Evolutionary conservation across 2,888 invertebrate genomes (phyloP), one percentile per base, ranked within the genome.

Genomic region (Phaedon cochleariae): DNA sequence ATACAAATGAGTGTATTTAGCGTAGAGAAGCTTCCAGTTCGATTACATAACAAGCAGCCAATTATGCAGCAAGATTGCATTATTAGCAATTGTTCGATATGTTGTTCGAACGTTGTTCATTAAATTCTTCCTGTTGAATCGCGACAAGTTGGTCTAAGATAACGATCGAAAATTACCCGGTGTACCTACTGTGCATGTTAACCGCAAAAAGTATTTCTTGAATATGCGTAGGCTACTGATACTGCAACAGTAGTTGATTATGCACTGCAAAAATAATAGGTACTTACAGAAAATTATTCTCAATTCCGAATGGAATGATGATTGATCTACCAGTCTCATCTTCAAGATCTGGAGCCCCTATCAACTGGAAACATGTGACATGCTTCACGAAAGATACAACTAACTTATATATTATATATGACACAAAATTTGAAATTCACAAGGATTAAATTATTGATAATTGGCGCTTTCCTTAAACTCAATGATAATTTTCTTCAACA

Each of bases 41-140:
- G 77, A 77, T 77, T 77, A 76, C 74, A 77, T 76, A 77, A 78
- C 77, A 74, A 77, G 77, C 74, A 76, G 76, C 74, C 77, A 76
- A 76, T 77, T 76, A 75, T 73, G 71, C 67, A 71, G 70, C 73
- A 64, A 68, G 73, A 65, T 71, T 65, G 74, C 72, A 72, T 74
- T 77, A 77, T 75, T 75, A 74, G 72, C 73, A 74, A 72, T 74
- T 73, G 74, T 74, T 75, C 69, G 72, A 76, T 73, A 59, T 75
- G 74, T 69, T 76, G 74, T 74, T 65, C 71, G 74, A 73, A 74
- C 75, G 74, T 65, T 75, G 73, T 69, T 73, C 51, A 57, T 41
- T 64, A 45, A 64, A 69, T 64, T 66, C 59, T 64, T 64, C 53
- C 46, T 62, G 57, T 31, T 55, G 22, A 34, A 55, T 31, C 41